A percentile compares a stretch with the other conserved stretches of the same genome.
These are phyloP conservation scores for Papilio polytes DNA, from an alignment of 1,140 invertebrate species.

Conservation along the genomic window DNA sequence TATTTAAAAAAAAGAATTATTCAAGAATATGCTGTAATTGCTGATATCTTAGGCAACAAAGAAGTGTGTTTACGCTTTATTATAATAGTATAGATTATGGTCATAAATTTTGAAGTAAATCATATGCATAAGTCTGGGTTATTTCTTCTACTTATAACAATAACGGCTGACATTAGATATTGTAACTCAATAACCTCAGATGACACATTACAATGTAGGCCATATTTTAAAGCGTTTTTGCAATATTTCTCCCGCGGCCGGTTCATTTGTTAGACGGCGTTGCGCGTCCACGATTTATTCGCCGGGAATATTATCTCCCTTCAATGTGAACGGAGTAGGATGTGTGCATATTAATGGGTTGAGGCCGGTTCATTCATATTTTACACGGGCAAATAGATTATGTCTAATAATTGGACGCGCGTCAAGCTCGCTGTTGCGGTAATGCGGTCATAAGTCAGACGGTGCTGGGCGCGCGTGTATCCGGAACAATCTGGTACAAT, in stretches of 20 bases:
- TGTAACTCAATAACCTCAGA: slow-evolving; percentile 45
- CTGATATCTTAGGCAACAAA: no score
- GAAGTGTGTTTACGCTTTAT: no score
- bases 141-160: neutral
- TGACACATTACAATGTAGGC: slow-evolving; percentile 66
- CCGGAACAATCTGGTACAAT: slow-evolving; percentile 58
- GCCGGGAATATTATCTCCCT: slow-evolving; percentile 74
- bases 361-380: slow-evolving; percentile 68
- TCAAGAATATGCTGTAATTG: no score
- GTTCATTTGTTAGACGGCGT: slow-evolving; percentile 70
- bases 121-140: no score
- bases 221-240: slow-evolving; percentile 74
- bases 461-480: slow-evolving; percentile 65
- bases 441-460: slow-evolving; percentile 76
- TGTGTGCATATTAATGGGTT: slow-evolving; percentile 64
- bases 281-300: slow-evolving; percentile 72
- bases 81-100: no score
- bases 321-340: slow-evolving; percentile 67
- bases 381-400: slow-evolving; percentile 73
- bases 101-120: no score
- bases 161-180: slow-evolving; percentile 7
- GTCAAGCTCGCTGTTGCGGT: slow-evolving; percentile 70
- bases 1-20: no score
- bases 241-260: slow-evolving; percentile 70
- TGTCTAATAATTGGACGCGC: slow-evolving; percentile 79